Evolutionary conservation across 2,113 vertebrate species (phyloP), one percentile per base, ranked within the genome.

Genomic region (Reinhardtius hippoglossoides): DNA sequence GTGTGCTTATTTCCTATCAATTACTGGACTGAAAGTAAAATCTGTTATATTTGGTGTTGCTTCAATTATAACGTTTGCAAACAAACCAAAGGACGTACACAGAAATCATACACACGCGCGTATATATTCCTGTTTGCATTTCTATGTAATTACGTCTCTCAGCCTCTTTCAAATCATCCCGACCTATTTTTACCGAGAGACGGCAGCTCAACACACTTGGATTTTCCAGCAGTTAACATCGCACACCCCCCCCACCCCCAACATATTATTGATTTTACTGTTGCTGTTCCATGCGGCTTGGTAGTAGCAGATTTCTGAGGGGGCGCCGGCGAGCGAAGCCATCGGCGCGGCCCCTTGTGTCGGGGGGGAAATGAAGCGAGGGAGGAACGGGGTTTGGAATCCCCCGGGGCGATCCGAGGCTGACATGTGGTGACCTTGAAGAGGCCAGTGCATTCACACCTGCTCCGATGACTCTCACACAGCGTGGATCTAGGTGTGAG

Each of bases 191-290:
- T 31, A 31, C 31, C 50, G 14, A 14, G 5, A 57, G 24, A 1
- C 15, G 16, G 56, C 12, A 12, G 12, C 23, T 57, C n/a, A n/a
- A n/a, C n/a, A n/a, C n/a, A n/a, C n/a, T n/a, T n/a, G n/a, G n/a
- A n/a, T n/a, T n/a, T n/a, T n/a, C n/a, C n/a, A n/a, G n/a, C n/a
- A n/a, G n/a, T n/a, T n/a, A n/a, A n/a, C n/a, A n/a, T n/a, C n/a
- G n/a, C n/a, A n/a, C n/a, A 23, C 23, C 23, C 23, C 20, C 35
- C 24, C 24, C 24, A 27, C 3, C 24, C 23, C 23, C 23, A 85
- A 68, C 75, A 63, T 59, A 16, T 42, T 89, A 92, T 91, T 86
- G 87, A 92, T 93, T 87, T 79, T 73, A 50, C 42, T 48, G 54
- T 71, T 74, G 77, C 65, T 65, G 61, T 44, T 78, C 67, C 60